These are phyloP conservation scores for Odontesthes bonariensis DNA, from an alignment of 2,113 vertebrate species.

Conservation along the genomic window DNA sequence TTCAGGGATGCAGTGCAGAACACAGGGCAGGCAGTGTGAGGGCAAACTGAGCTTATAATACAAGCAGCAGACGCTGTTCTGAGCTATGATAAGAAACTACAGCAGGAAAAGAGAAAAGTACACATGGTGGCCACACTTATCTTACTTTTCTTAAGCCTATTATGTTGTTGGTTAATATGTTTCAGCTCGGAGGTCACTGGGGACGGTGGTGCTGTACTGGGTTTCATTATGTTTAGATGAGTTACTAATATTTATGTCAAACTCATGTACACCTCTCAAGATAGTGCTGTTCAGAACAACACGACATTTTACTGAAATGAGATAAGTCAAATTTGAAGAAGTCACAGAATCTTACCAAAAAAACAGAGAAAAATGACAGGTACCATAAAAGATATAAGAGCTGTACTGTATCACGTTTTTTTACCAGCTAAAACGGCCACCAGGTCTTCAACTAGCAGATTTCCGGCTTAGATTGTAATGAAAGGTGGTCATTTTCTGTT, in stretches of 20 bases:
- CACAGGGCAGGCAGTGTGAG: conserved; percentile 15
- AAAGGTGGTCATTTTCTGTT: background rate
- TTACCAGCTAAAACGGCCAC: too few relatives aligned
- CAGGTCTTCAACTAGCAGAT: background rate
- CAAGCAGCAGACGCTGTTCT: background rate
- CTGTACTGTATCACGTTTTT: too few relatives aligned
- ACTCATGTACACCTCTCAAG: background rate
- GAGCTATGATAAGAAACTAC: conserved; percentile 1
- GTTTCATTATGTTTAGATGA: background rate
- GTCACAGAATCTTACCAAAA: background rate
- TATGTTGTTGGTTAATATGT: background rate
- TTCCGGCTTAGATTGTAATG: background rate
- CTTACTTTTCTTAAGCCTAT: background rate
- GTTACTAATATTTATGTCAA: background rate
- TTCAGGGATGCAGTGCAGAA: conserved; percentile 66
- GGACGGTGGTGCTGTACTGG: background rate
- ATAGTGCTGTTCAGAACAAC: background rate
- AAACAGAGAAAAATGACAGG: too few relatives aligned
- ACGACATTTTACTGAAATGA: background rate
- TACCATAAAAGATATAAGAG: too few relatives aligned
- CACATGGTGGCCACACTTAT: background rate
- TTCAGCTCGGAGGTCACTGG: background rate
- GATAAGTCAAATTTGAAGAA: background rate
- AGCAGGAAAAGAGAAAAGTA: background rate
- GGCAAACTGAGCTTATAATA: conserved; percentile 19